Conservation (phyloP, 2,888 invertebrate genomes). For the Glomeris marginata region DNA sequence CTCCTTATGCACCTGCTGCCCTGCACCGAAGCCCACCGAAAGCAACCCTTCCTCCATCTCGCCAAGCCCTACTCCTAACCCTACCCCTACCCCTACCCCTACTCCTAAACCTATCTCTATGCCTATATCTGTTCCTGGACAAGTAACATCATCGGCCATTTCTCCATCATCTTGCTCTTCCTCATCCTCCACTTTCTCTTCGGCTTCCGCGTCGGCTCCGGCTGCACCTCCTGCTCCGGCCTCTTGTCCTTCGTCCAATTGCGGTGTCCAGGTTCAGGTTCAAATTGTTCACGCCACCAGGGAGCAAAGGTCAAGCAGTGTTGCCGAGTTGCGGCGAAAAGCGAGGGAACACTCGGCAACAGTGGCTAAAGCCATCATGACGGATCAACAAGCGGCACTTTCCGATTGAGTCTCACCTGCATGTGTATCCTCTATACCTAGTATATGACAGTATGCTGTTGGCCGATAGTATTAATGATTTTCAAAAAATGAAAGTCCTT, state of each 20-base stretch:
- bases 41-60: no score
- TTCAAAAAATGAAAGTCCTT: no score
- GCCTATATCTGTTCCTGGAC: no score
- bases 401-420: no score
- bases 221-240: constrained; percentile 2
- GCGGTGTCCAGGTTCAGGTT: constrained; percentile 8
- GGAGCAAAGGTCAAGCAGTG: constrained; percentile 67
- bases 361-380: no score
- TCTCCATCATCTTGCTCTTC: constrained; percentile 8
- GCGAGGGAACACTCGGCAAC: constrained; percentile 72
- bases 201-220: constrained; percentile 2
- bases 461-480: no score
- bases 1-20: constrained; percentile 65
- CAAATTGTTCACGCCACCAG: constrained; percentile 26
- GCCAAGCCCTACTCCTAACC: no score
- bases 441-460: no score
- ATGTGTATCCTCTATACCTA: no score
- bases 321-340: constrained; percentile 78
- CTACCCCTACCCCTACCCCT: constrained; percentile 1
- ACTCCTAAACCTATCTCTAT: no score
- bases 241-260: constrained; percentile 19
- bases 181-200: constrained; percentile 7
- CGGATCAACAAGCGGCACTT: no score
- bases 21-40: constrained; percentile 23
- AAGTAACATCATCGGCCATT: no score